phyloP scores from a whole-genome alignment of 2,797 vertebrate genomes.

The Neosalanx taihuensis region DNA sequence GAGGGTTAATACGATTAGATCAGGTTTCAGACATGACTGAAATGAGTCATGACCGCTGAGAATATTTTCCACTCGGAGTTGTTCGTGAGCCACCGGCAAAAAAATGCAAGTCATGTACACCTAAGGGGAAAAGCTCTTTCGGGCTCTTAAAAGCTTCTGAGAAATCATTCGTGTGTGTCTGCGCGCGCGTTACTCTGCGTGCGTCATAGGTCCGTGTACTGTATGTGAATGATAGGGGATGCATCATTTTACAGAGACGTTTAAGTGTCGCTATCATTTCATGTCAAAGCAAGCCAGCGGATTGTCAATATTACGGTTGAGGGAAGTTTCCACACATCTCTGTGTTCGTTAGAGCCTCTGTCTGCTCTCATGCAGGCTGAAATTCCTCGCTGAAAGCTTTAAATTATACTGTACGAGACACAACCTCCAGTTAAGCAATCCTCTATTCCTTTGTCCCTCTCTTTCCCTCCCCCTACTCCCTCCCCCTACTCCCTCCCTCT shows the following conservation, averaged over 20 bases:
- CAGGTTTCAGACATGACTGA: not conserved
- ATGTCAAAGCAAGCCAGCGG: slow-evolving; percentile 45
- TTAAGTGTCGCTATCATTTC: slow-evolving; percentile 44
- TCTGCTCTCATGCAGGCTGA: slow-evolving; percentile 40
- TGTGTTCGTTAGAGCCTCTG: slow-evolving; percentile 56
- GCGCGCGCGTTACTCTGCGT: slow-evolving; percentile 14
- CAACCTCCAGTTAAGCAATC: too few relatives aligned
- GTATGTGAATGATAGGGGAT: slow-evolving; percentile 29
- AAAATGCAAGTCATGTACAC: slow-evolving; percentile 35
- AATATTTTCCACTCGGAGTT: not conserved
- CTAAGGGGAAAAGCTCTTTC: not conserved
- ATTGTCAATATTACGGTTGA: slow-evolving; percentile 44
- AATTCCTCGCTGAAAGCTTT: slow-evolving; percentile 2
- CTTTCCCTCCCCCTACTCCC: slow-evolving; percentile 24
- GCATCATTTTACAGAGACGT: slow-evolving; percentile 44
- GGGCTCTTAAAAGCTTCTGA: not conserved
- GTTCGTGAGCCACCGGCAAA: slow-evolving; percentile 11
- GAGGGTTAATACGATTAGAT: not conserved
- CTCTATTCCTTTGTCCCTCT: slow-evolving; percentile 11
- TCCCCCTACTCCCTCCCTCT: slow-evolving; percentile 8
- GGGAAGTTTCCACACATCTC: slow-evolving; percentile 61
- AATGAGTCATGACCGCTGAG: not conserved
- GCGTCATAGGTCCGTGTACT: not conserved
- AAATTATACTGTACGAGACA: not conserved
- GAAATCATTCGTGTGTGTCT: not conserved